Base-by-base conservation (phyloP, 1,140 invertebrate genomes). In the Lepidurus packardi region DNA sequence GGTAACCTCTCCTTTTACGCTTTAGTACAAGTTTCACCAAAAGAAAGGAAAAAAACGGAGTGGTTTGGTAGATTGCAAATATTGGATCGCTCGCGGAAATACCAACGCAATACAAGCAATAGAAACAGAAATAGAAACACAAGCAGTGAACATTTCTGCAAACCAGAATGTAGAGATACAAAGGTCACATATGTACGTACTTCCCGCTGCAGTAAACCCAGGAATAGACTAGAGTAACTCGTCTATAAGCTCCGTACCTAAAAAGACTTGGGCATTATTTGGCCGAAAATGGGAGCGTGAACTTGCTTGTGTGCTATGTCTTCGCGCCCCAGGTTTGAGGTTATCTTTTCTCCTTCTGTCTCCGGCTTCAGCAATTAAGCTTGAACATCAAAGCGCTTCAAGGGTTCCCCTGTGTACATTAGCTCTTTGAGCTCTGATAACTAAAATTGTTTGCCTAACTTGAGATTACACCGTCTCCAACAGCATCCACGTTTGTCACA, bases 381-480 rank as follows among this genome's bases (percentile, higher is more conserved):
- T 21, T 21, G 13, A 34, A 65, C 53, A 65, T 65, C 53, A 65
- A 65, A 65, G 53, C 53, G 53, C 53, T 16, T 34, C 9, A 21
- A 65, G 53, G 53, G 53, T 21, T 65, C 53, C 53, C 13, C 16
- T 65, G 53, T 65, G 53, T 21, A 65, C 3, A 65, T 65, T 65
- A 65, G 53, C 53, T 65, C 53, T 65, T 65, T 65, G 53, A 16
- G 13, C 53, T 21, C 53, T 65, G 53, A 65, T 65, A 11, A n/a
- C 53, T n/a, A 65, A 65, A 65, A 21, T 8, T 65, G 53, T 65
- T 65, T 65, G 53, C 53, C 13, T 65, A 65, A 65, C 53, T 65
- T 16, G 53, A 65, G 53, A 65, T 0, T 65, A 65, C 21, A 65
- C 10, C 10, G 53, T 16, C 53, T 65, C 21, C 53, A 65, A 65